phyloP scores from a whole-genome alignment of 2,113 vertebrate species.

The Myanophis thanlyinensis region DNA sequence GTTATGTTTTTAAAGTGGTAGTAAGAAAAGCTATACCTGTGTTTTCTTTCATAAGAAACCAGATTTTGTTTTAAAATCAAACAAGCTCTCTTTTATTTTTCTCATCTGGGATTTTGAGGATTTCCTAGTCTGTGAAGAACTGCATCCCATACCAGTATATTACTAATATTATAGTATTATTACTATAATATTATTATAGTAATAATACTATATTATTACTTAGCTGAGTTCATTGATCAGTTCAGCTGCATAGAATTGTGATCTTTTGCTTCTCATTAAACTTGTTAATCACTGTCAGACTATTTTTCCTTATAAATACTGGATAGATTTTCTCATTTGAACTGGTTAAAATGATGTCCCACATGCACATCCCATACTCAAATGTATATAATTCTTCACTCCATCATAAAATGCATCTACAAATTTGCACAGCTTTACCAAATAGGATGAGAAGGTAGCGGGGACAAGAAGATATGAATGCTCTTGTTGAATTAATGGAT shows the following conservation, averaged over 20 bases:
- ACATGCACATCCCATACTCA: not conserved
- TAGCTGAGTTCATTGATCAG: not conserved
- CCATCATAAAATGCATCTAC: not conserved
- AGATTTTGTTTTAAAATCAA: not conserved
- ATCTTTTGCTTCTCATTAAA: not conserved
- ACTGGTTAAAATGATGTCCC: not conserved
- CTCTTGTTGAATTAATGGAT: not conserved
- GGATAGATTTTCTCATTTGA: not conserved
- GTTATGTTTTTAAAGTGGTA: conserved; percentile 11
- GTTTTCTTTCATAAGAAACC: conserved; percentile 14
- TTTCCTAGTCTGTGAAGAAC: not conserved
- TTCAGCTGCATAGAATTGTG: not conserved
- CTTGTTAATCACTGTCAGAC: not conserved
- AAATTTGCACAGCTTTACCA: not conserved
- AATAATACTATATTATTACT: conserved; percentile 28
- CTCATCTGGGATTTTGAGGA: not conserved
- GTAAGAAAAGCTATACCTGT: not conserved
- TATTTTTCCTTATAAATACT: not conserved
- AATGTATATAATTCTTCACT: not conserved
- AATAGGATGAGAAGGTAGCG: not conserved
- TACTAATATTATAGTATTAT: no score
- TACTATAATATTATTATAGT: no score
- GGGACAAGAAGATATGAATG: not conserved
- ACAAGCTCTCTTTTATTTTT: not conserved
- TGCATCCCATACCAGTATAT: conserved; percentile 31